Evolutionary conservation across 2,113 vertebrate genomes (phyloP).

Genomic region (Carettochelys insculpta): DNA sequence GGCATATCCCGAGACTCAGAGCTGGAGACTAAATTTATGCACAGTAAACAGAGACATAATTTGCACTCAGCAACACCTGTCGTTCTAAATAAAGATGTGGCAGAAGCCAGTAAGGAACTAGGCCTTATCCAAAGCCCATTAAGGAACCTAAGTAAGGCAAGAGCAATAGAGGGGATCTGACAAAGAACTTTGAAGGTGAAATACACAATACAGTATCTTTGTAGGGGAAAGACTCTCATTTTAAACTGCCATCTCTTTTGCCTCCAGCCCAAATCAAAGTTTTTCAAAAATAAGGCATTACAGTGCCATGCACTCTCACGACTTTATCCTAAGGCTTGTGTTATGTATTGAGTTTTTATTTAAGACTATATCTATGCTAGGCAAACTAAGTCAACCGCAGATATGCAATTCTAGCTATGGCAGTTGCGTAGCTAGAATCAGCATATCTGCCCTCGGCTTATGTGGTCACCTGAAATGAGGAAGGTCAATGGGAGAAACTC

Average conservation of each 20-base stretch:
- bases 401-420: no score
- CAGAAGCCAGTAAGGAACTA: accelerated
- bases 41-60: not conserved
- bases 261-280: not conserved
- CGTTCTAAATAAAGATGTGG: not conserved
- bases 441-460: no score
- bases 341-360: not conserved
- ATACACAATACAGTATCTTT: not conserved
- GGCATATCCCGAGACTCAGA: not conserved
- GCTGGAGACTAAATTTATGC: not conserved
- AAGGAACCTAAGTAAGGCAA: not conserved
- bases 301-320: not conserved
- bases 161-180: not conserved
- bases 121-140: not conserved
- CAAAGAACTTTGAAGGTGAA: not conserved
- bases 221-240: not conserved
- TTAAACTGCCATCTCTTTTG: not conserved
- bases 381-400: no score
- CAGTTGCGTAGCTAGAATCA: no score
- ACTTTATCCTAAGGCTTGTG: not conserved
- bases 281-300: not conserved
- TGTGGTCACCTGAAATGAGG: no score
- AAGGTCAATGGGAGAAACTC: no score
- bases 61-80: not conserved
- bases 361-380: no score